A percentile compares a stretch with the other conserved stretches of the same genome.
These are phyloP conservation scores for Rhopalosiphum nymphaeae DNA, from an alignment of 2,888 invertebrate genomes.

Conservation along the genomic window DNA sequence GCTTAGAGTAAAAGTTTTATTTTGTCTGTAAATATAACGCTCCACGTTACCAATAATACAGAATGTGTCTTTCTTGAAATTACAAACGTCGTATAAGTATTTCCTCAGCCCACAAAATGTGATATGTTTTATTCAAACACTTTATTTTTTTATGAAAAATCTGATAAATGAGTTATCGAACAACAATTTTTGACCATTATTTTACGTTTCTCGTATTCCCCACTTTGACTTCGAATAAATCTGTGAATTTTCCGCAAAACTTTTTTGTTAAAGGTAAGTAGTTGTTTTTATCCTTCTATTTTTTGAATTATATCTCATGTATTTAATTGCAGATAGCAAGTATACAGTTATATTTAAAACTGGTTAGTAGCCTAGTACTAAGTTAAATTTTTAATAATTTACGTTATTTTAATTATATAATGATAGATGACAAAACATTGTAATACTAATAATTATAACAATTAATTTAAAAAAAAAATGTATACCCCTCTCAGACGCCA, in stretches of 20 bases:
- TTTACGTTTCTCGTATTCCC: not conserved
- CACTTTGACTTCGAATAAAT: not conserved
- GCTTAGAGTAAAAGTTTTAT: not conserved
- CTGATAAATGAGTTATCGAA: not conserved
- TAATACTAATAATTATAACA: too few species aligned
- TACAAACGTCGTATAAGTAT: not conserved
- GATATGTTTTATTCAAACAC: not conserved
- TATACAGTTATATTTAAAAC: not conserved
- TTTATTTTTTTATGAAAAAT: not conserved
- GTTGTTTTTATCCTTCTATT: not conserved
- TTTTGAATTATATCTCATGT: not conserved
- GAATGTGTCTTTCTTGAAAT: not conserved
- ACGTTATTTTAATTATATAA: too few species aligned
- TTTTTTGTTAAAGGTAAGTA: not conserved
- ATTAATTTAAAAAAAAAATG: too few species aligned
- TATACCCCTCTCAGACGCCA: rapidly evolving
- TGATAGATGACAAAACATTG: too few species aligned
- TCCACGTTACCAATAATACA: not conserved
- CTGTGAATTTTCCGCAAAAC: not conserved
- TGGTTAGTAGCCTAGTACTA: not conserved
- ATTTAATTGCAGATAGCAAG: not conserved
- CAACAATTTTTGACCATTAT: not conserved
- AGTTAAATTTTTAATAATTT: not conserved
- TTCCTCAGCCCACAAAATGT: not conserved
- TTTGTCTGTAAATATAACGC: not conserved